These are phyloP conservation scores for Rostratula benghalensis DNA, from an alignment of 2,113 vertebrate species.

Conservation along the genomic window DNA sequence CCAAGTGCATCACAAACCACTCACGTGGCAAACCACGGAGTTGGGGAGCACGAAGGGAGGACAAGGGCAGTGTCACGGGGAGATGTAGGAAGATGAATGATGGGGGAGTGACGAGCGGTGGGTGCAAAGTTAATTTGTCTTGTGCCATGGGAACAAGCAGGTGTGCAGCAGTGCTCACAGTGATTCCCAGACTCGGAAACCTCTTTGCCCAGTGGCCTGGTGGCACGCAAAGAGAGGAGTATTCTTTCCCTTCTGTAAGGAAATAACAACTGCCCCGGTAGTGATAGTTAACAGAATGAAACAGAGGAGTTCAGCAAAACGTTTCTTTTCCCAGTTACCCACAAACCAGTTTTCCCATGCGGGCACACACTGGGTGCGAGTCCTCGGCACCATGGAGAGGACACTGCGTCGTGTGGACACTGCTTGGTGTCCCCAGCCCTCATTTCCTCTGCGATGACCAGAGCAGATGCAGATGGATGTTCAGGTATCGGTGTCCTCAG, in stretches of 20 bases:
- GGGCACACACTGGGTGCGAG: background rate
- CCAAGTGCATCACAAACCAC: background rate
- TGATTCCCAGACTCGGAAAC: background rate
- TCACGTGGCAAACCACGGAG: background rate
- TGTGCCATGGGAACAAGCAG: background rate
- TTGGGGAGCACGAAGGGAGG: rapidly evolving
- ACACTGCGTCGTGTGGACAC: background rate
- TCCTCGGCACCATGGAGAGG: background rate
- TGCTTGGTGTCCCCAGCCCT: background rate
- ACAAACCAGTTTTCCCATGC: background rate
- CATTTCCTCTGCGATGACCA: background rate
- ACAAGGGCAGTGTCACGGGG: background rate
- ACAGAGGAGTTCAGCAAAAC: background rate
- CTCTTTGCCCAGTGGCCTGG: background rate
- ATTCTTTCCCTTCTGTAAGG: background rate
- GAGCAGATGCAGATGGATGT: background rate
- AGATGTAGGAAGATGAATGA: background rate
- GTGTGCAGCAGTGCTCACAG: background rate
- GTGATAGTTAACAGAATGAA: background rate
- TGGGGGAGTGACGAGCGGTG: background rate
- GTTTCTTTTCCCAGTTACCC: background rate
- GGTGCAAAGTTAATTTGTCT: background rate
- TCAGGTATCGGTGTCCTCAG: background rate
- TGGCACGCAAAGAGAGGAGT: background rate
- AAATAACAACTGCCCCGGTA: background rate